These are phyloP conservation scores for Epinephelus moara DNA, from an alignment of 2,113 vertebrate species.

Conservation along the genomic window DNA sequence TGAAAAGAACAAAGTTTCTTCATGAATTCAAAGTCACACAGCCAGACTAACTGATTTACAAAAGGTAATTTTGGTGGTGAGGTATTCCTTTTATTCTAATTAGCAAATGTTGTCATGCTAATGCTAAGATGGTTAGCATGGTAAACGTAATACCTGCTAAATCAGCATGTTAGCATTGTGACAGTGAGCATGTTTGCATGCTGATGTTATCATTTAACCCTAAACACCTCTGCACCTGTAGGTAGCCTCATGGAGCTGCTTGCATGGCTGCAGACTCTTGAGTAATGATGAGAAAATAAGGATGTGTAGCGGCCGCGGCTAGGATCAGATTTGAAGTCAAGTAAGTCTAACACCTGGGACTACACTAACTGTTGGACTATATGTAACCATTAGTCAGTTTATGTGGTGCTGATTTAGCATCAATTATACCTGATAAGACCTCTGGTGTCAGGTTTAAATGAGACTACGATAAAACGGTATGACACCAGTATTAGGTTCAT, in stretches of 20 bases:
- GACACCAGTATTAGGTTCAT: slow-evolving; percentile 14
- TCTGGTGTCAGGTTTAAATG: slow-evolving; percentile 14
- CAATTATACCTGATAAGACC: background rate
- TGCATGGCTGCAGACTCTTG: background rate
- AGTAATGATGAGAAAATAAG: background rate
- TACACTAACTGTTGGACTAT: background rate
- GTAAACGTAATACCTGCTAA: background rate
- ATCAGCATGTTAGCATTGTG: background rate
- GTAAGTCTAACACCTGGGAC: background rate
- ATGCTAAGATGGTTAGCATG: background rate
- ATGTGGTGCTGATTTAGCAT: background rate
- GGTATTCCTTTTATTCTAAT: no score
- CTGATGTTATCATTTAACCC: background rate
- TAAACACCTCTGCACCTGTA: background rate
- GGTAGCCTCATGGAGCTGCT: background rate
- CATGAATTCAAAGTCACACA: no score
- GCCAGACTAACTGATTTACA: no score
- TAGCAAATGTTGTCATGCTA: background rate
- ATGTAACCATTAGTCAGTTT: slow-evolving; percentile 13
- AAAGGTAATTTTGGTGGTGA: no score
- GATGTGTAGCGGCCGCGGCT: background rate
- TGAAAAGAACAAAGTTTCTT: no score
- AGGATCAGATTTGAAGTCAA: background rate
- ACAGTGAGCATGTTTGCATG: background rate
- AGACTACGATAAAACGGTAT: slow-evolving; percentile 15